A percentile compares a stretch with the other conserved stretches of the same genome.
phyloP scores from a whole-genome alignment of 2,113 vertebrate genomes.

The Aplodontia rufa region DNA sequence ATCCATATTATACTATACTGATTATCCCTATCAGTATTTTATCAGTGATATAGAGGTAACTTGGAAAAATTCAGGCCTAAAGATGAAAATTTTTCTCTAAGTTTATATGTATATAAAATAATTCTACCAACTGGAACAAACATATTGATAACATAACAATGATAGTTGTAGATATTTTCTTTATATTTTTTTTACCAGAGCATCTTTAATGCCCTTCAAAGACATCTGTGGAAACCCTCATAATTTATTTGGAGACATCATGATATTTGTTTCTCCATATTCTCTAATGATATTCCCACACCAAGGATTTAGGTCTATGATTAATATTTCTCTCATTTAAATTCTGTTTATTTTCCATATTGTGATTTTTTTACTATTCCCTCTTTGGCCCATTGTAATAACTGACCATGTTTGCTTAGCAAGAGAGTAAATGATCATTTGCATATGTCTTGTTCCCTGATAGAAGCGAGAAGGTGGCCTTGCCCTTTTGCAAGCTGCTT shows the following conservation, averaged over 20 bases:
- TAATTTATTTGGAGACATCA: slow-evolving; percentile 1
- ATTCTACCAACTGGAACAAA: neutral
- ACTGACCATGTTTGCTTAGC: slow-evolving; percentile 53
- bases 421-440: slow-evolving; percentile 52
- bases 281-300: neutral
- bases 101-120: neutral
- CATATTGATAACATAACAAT: neutral
- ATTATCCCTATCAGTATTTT: neutral
- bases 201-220: neutral
- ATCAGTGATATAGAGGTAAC: neutral
- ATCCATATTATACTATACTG: neutral
- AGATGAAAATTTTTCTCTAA: neutral
- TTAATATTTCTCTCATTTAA: slow-evolving; percentile 51
- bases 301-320: slow-evolving; percentile 2
- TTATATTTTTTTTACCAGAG: neutral
- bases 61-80: neutral
- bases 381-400: slow-evolving; percentile 23
- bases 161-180: neutral
- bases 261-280: neutral
- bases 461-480: slow-evolving; percentile 39
- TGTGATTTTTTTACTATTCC: neutral
- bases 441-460: neutral
- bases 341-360: slow-evolving; percentile 51
- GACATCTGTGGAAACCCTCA: neutral
- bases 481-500: slow-evolving; percentile 31